A percentile compares a stretch with the other conserved stretches of the same genome.
Evolutionary conservation across 2,888 invertebrate genomes (phyloP).

Genomic region (Flexamia atlantica): DNA sequence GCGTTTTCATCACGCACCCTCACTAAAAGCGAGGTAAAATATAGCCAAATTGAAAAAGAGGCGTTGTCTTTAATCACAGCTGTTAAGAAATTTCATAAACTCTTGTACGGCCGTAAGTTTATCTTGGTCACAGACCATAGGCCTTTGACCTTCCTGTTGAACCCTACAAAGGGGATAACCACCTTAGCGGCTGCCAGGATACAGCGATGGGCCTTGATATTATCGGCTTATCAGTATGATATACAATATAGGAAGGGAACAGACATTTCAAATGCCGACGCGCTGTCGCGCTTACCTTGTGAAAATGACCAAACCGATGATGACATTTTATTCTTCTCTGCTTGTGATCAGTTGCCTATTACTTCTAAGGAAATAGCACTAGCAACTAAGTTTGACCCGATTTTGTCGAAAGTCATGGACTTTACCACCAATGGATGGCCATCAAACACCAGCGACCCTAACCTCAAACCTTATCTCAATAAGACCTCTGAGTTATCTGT

Average conservation of each 20-base stretch:
- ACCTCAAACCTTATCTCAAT: neutral
- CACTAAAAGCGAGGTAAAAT: too few species aligned
- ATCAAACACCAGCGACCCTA: neutral
- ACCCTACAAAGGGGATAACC: neutral
- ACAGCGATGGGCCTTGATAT: neutral
- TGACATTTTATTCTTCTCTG: neutral
- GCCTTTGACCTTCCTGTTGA: too few species aligned
- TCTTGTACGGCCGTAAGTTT: too few species aligned
- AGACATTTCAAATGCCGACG: neutral
- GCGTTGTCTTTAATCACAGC: too few species aligned
- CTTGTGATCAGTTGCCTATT: neutral
- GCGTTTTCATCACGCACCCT: too few species aligned
- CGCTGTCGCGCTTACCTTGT: slow-evolving; percentile 8
- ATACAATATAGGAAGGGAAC: neutral
- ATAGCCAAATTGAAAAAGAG: too few species aligned
- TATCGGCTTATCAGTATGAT: slow-evolving; percentile 3
- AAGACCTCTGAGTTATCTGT: neutral
- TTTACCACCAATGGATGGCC: neutral
- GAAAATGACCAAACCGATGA: neutral
- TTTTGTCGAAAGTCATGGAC: slow-evolving; percentile 12
- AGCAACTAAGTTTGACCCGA: neutral
- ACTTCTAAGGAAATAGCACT: neutral
- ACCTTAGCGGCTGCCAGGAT: neutral
- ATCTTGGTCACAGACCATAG: too few species aligned
- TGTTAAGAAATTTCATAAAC: too few species aligned